Base-by-base conservation (phyloP, 92 coral and sea anemone genomes). In the Scolanthus callimorphus region DNA sequence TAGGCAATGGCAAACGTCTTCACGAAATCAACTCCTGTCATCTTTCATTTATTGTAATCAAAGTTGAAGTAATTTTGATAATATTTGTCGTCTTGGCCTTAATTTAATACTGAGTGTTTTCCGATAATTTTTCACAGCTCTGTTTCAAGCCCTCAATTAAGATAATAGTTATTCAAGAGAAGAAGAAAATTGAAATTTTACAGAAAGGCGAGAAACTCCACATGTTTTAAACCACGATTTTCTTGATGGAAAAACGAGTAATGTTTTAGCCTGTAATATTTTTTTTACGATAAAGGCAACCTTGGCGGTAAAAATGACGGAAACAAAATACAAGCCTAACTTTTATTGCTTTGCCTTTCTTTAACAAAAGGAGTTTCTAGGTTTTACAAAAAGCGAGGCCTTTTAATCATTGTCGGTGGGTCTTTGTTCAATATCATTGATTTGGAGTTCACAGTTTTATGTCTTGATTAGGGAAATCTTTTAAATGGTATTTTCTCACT, bases 401-500 rank as follows among this genome's bases (percentile, higher is more conserved):
- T 22, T n/a, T 47, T 68, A 68, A 68, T 68, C 44, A 55, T 23
- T 31, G 75, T 68, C 75, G 75, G 75, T 48, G 17, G 43, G 20
- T 30, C 57, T 68, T 73, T 60, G 70, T 46, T 27, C 27, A 54
- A 23, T 59, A 57, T 66, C 64, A 80, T 80, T 77, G 67, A 70
- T 76, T 62, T 49, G 71, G 48, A 49, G 53, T 55, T 73, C 81
- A 29, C 76, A 65, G 75, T 79, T 71, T 79, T 79, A 70, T 68
- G 63, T 22, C 13, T 55, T 47, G 58, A 54, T 56, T 54, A 13
- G 49, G 29, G 48, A 68, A 57, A 68, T 56, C 39, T 17, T 68
- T 29, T 3, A 45, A 30, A 31, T 68, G 75, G 58, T 60, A 44
- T 53, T n/a, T 68, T 57, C 49, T 43, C 56, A 59, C 17, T 22